phyloP scores from a whole-genome alignment of 2,797 vertebrate species.

The Arctocebus calabarensis region DNA sequence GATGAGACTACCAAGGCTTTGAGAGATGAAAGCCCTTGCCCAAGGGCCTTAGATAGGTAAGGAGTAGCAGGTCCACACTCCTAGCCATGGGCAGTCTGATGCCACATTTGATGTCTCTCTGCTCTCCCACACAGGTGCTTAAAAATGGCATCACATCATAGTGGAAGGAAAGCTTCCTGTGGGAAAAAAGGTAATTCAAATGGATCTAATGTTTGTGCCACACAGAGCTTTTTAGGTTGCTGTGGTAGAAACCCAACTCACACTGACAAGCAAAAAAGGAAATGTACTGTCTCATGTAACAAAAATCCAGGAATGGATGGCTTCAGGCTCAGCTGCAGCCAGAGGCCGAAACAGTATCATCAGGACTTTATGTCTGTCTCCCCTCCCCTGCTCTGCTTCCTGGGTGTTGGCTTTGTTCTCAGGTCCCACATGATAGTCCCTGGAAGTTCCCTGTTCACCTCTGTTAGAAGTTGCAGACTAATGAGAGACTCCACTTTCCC shows the following conservation, averaged over 20 bases:
- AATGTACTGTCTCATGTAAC: background rate
- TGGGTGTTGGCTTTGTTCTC: background rate
- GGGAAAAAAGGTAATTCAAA: background rate
- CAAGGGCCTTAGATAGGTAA: fast-evolving
- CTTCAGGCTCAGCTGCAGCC: background rate
- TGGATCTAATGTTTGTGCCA: background rate
- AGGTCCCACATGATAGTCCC: background rate
- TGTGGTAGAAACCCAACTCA: background rate
- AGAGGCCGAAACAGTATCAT: background rate
- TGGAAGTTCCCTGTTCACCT: background rate
- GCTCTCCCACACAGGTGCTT: background rate
- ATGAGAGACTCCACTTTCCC: background rate
- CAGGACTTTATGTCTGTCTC: background rate
- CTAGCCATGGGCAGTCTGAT: background rate
- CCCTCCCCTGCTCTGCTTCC: background rate
- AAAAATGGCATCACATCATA: background rate
- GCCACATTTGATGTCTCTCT: background rate
- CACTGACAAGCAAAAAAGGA: background rate
- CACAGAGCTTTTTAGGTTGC: background rate
- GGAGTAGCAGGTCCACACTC: background rate
- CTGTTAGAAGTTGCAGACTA: background rate
- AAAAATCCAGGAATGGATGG: background rate
- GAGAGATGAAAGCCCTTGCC: background rate
- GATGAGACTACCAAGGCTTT: background rate
- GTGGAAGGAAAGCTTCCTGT: background rate